Conservation (phyloP, 2,113 vertebrate genomes). For the Promerops cafer region DNA sequence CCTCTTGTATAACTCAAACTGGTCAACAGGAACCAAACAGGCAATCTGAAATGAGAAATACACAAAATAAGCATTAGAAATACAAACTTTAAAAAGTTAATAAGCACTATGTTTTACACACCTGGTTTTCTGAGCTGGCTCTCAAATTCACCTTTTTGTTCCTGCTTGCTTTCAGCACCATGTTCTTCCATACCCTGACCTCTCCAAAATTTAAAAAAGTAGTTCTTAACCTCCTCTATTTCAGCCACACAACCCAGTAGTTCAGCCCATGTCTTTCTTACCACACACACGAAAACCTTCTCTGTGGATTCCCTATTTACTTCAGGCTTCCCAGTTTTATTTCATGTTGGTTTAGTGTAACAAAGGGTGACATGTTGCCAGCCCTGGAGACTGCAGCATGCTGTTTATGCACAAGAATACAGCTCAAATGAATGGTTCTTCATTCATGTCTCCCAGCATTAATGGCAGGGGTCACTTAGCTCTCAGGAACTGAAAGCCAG, state of each 20-base stretch:
- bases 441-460: background rate
- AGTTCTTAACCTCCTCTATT: background rate
- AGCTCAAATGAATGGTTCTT: background rate
- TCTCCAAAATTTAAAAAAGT: background rate
- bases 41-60: constrained; percentile 82
- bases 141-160: background rate
- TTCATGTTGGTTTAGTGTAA: background rate
- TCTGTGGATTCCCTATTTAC: background rate
- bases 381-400: background rate
- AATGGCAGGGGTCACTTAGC: background rate
- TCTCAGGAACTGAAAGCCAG: background rate
- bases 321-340: background rate
- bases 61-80: background rate
- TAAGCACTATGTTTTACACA: background rate
- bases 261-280: background rate
- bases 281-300: background rate
- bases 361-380: background rate
- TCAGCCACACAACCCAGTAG: background rate
- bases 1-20: constrained; percentile 84
- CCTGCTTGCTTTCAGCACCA: background rate
- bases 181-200: fast-evolving
- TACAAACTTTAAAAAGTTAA: background rate
- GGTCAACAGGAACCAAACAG: constrained; percentile 79
- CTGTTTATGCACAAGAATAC: background rate
- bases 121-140: background rate